phyloP scores from a whole-genome alignment of 92 coral and sea anemone genomes.

The Parazoanthus darwini region DNA sequence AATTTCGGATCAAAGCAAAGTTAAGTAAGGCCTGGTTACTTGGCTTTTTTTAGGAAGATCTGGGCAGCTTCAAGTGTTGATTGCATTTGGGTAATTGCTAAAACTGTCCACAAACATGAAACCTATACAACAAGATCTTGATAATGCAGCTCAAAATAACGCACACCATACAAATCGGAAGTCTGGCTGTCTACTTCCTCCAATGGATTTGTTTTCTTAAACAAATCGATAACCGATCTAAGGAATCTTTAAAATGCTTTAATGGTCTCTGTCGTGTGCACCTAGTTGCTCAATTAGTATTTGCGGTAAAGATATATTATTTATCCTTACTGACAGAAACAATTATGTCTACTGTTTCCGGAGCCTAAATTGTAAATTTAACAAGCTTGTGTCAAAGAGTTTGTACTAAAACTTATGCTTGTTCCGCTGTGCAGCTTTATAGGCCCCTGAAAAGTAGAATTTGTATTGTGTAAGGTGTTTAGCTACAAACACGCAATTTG shows the following conservation, averaged over 20 bases:
- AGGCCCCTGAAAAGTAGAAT: not conserved
- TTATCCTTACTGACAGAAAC: slow-evolving; percentile 36
- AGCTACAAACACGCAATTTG: slow-evolving; percentile 30
- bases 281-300: not conserved
- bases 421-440: not conserved
- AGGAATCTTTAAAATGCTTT: slow-evolving; percentile 32
- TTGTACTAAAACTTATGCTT: not conserved
- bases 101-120: slow-evolving; percentile 5
- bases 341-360: slow-evolving; percentile 47
- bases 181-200: slow-evolving; percentile 39
- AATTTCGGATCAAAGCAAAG: not conserved
- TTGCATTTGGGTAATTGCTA: not conserved
- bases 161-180: slow-evolving; percentile 17
- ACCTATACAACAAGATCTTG: not conserved
- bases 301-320: slow-evolving; percentile 13
- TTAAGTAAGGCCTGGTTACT: slow-evolving; percentile 17
- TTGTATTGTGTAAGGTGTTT: not conserved
- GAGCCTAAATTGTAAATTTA: slow-evolving; percentile 1
- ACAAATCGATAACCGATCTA: slow-evolving; percentile 30
- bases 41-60: not conserved
- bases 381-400: not conserved
- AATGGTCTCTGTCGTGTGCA: slow-evolving; percentile 35
- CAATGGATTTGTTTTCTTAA: slow-evolving; percentile 40
- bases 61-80: slow-evolving; percentile 20
- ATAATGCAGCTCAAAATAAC: slow-evolving; percentile 24